These are phyloP conservation scores for Drosophila kanekoi DNA, from an alignment of 2,888 invertebrate species.

Conservation along the genomic window DNA sequence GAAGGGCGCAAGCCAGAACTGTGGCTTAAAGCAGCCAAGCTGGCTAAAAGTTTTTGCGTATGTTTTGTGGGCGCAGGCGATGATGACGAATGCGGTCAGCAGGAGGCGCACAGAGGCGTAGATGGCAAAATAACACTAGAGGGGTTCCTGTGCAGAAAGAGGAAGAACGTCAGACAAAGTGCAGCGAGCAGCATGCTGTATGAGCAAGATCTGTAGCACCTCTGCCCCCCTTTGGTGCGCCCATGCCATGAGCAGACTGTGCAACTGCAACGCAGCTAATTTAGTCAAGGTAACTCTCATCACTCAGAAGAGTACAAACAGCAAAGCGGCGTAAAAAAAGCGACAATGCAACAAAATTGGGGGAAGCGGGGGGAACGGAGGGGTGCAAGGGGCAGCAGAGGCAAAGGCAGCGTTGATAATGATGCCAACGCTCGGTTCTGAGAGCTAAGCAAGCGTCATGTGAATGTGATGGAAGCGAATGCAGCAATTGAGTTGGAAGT, in stretches of 20 bases:
- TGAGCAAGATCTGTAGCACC: no score
- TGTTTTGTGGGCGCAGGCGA: constrained; percentile 17
- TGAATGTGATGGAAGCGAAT: constrained; percentile 49
- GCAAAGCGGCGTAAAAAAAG: constrained; percentile 21
- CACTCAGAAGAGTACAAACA: constrained; percentile 21
- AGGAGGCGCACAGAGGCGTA: constrained; percentile 22
- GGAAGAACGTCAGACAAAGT: not conserved
- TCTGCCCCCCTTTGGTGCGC: no score
- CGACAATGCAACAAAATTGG: constrained; percentile 55
- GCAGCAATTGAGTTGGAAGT: constrained; percentile 19
- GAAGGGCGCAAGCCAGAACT: no score
- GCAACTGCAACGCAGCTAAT: constrained; percentile 20
- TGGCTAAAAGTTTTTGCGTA: constrained; percentile 48
- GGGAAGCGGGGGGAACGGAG: constrained; percentile 1
- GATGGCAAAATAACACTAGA: not conserved
- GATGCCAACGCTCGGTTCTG: constrained; percentile 40
- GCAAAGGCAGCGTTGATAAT: constrained; percentile 45
- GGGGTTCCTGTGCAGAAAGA: not conserved
- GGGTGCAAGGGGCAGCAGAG: not conserved
- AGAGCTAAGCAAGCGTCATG: constrained; percentile 34
- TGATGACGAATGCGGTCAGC: constrained; percentile 19
- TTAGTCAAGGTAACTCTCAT: constrained; percentile 55
- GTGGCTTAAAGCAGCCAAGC: constrained; percentile 37
- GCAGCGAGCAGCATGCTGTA: no score
- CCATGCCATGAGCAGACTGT: not conserved